Conservation (phyloP, 2,888 invertebrate genomes). For the Stenichneumon culpator region DNA sequence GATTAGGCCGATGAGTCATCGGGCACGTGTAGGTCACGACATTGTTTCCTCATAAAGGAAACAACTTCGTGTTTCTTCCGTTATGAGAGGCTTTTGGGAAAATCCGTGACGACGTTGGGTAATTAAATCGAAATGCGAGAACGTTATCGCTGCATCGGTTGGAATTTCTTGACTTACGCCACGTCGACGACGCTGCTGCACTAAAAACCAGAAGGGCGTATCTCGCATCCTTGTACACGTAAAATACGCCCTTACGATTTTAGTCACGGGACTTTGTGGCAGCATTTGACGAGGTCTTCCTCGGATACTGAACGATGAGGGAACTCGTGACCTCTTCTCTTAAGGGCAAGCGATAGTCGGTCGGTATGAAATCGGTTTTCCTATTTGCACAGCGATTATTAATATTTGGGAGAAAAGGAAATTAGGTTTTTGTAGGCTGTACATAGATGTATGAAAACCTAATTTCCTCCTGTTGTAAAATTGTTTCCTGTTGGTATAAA, state of each 20-base stretch:
- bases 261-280: not conserved
- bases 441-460: no score
- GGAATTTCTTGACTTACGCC: conserved; percentile 3
- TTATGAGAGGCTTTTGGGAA: conserved; percentile 1
- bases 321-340: not conserved
- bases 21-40: not conserved
- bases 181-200: not conserved
- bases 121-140: conserved; percentile 18
- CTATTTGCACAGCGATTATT: no score
- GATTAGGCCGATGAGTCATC: conserved; percentile 1
- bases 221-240: not conserved
- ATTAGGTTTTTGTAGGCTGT: not conserved
- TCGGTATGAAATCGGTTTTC: no score
- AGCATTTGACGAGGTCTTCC: not conserved
- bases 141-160: conserved; percentile 22
- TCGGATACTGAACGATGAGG: not conserved
- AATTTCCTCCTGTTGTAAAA: no score
- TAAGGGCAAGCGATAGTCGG: not conserved
- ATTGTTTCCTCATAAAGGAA: not conserved
- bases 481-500: no score
- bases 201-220: not conserved
- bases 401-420: not conserved
- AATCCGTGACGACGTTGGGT: not conserved
- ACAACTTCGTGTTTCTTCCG: not conserved
- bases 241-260: not conserved